Evolutionary conservation across 1,140 invertebrate species (phyloP), one percentile per base, ranked within the genome.

Genomic region (Heliconius nattereri): DNA sequence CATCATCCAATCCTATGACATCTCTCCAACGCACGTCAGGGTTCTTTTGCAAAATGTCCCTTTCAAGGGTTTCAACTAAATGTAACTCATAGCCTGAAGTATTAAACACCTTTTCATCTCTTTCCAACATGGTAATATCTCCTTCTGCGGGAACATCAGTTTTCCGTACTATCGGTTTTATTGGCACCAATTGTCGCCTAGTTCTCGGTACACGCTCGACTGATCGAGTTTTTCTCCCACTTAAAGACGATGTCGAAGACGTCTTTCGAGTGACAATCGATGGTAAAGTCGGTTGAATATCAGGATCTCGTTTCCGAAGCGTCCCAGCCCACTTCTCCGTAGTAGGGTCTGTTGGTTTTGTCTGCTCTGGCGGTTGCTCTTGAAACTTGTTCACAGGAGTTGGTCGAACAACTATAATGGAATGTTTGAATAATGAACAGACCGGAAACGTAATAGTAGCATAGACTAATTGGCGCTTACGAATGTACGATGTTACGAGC

Each of bases 31-130:
- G 97, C 73, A 99, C 98, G 93, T 98, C 98, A 16, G 98, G 98
- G 95, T 99, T 98, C 89, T 98, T 98, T 93, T 99, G 98, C 32
- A 99, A 95, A 88, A 99, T 99, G 94, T 99, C 99, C 88, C 99
- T 96, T 93, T 99, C 99, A 89, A 96, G 81, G 81, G 96, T 97
- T 75, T 98, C 97, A 1, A 98, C 97, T 20, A 98, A 92, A 89
- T 97, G 97, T 73, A 96, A 90, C 89, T 98, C 97, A 87, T 97
- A 97, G 8, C 97, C 97, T 20, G 95, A 91, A 0, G 96, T 94
- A 82, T 97, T 96, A 91, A 98, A 98, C 26, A 96, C 95, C 87
- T 96, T 96, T 76, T 96, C 95, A 81, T 96, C 96, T 74, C 83
- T 93, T 71, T 94, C 93, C 60, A 89, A 78, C 70, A 95, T 86